Evolutionary conservation across 2,113 vertebrate genomes (phyloP).

Genomic region (Erinaceus europaeus): DNA sequence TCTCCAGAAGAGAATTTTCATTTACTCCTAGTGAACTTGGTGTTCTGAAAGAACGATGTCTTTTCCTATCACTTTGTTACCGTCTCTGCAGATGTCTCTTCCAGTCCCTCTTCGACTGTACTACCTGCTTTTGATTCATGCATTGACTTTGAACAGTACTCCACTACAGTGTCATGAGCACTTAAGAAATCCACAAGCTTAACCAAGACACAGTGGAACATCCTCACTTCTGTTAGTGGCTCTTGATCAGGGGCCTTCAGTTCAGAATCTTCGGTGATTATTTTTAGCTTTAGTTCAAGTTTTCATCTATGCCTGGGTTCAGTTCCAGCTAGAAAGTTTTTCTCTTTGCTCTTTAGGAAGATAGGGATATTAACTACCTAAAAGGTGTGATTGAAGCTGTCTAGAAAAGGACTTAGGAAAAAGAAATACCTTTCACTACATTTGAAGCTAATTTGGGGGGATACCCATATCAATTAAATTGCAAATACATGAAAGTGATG

Average conservation of each 20-base stretch:
- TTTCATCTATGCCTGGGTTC: background rate
- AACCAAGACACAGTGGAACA: background rate
- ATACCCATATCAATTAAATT: background rate
- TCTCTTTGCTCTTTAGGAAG: background rate
- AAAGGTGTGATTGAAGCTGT: background rate
- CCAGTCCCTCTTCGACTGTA: background rate
- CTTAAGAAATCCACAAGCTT: background rate
- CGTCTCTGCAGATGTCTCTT: background rate
- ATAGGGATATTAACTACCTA: background rate
- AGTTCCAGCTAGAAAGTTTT: background rate
- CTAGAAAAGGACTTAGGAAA: background rate
- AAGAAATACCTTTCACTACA: background rate
- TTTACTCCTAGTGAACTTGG: background rate
- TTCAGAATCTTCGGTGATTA: background rate
- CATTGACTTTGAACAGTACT: background rate
- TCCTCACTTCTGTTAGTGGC: background rate
- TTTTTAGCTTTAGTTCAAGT: background rate
- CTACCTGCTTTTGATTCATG: background rate
- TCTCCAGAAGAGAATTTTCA: background rate
- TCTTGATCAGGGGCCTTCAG: background rate
- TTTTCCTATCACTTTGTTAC: background rate
- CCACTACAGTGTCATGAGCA: background rate
- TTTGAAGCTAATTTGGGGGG: background rate
- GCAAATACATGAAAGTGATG: background rate
- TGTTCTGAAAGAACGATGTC: background rate